Conservation (phyloP, 2,888 invertebrate genomes). For the Eilema depressum region DNA sequence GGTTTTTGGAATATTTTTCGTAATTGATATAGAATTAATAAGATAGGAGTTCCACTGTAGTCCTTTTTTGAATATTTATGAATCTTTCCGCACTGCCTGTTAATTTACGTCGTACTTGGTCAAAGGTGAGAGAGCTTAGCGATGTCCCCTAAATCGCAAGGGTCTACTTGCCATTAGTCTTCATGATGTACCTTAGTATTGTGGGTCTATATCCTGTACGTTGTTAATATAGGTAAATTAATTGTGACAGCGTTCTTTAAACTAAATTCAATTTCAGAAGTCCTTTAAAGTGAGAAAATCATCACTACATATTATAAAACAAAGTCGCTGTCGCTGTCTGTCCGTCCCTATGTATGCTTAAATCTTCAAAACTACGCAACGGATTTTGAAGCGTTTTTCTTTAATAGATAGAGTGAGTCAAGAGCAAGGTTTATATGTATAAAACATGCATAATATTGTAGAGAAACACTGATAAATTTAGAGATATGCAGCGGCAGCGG, state of each 20-base stretch:
- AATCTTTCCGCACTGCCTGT: not conserved
- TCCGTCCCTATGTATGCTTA: too few relatives aligned
- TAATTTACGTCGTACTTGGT: not conserved
- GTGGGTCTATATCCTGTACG: not conserved
- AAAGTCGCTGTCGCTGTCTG: too few relatives aligned
- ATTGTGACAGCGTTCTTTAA: not conserved
- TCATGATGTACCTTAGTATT: not conserved
- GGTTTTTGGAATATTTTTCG: not conserved
- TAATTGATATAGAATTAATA: conserved; percentile 2
- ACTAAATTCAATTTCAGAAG: not conserved
- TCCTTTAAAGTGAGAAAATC: too few relatives aligned
- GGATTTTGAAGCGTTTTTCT: too few relatives aligned
- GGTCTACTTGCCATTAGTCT: not conserved
- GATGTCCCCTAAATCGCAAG: not conserved
- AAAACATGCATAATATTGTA: too few relatives aligned
- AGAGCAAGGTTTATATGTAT: too few relatives aligned
- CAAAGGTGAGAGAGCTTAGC: not conserved
- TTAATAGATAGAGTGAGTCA: too few relatives aligned
- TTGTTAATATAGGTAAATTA: not conserved
- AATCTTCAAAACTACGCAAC: too few relatives aligned
- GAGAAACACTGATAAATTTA: too few relatives aligned
- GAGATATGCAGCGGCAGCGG: too few relatives aligned
- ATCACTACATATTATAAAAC: too few relatives aligned
- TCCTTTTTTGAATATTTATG: not conserved
- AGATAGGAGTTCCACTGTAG: not conserved